Evolutionary conservation across 1,140 invertebrate genomes (phyloP), one percentile per base, ranked within the genome.

Genomic region (Centruroides sculpturatus): DNA sequence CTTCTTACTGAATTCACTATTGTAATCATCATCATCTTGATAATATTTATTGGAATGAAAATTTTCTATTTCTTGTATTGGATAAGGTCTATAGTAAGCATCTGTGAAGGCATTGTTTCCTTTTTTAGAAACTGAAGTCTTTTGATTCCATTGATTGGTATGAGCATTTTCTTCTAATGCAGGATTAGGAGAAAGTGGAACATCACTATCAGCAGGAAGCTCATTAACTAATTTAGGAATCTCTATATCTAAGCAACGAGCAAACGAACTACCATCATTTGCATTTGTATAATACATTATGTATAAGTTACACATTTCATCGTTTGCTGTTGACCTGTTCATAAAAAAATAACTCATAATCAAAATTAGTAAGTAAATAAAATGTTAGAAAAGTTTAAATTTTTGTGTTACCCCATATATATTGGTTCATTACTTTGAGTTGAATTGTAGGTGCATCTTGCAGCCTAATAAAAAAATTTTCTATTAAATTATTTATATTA

Each of bases 251-350:
- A 59, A 36, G 36, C 65, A 64, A 10, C 56, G 55, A 10, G 48
- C 59, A 35, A 59, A 59, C 13, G 56, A 55, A 41, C 8, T 41
- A 5, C 62, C 61, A 48, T 49, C 36, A 5, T 35, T 34, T 9
- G 51, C 57, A 35, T 61, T 62, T 8, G 76, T 77, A 69, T 80
- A 84, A 68, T 80, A 84, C 81, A 84, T 83, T 12, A 83, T 69
- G 69, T 85, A 84, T 56, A 84, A 76, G 68, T 84, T 84, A 71
- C 82, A 85, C 83, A 85, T 85, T 70, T 85, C 83, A 72, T 85
- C 82, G 41, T 72, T 75, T 12, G 79, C 74, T 9, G 79, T 81
- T 12, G 74, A 66, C 41, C 82, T 80, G 69, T 64, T 66, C 59
- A 34, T 41, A 13, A 34, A 36, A 62, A 55, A 55, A 47, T 52